Evolutionary conservation across 2,888 invertebrate genomes (phyloP), one percentile per base, ranked within the genome.

Genomic region (Theristus sp.): DNA sequence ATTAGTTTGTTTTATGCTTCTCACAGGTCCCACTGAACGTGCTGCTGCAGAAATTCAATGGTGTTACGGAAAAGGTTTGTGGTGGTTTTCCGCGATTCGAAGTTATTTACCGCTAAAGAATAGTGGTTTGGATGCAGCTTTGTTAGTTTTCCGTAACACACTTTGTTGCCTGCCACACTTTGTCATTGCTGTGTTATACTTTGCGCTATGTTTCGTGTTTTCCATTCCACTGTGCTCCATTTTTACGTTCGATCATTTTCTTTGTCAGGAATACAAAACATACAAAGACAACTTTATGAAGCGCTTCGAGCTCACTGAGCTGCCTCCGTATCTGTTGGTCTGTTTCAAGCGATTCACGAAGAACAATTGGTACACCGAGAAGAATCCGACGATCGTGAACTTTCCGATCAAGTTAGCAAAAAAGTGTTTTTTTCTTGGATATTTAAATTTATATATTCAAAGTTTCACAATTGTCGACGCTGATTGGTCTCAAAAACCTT

Each of bases 351-450:
- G 98, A 65, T 99, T 99, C 75, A 94, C 93, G 0, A 98, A 93
- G 77, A 99, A 98, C 74, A 93, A 91, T 6, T 99, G 96, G 78
- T 98, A 93, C 71, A 82, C 93, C 25, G 98, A 99, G 75, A 99
- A 99, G 77, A 99, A 99, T 80, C 94, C 94, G 1, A 99, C 98
- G 0, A 99, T 99, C 71, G 96, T 99, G 1, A 99, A 99, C 76
- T 99, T 99, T 75, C 98, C 98, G 2, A 90, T 98, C 63, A 93
- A 90, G 89, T 93, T 80, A 83, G 86, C 56, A 24, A 20, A 3
- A 3, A 22, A 55, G 25, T 49, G 13, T n/a, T 13, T 6, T 38
- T 6, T 38, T 38, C 17, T 38, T 38, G 38, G 38, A 13, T 38
- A 17, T 17, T 38, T 38, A 13, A 38, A n/a, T n/a, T n/a, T n/a